phyloP scores from a whole-genome alignment of 2,113 vertebrate genomes.

The Chloebia gouldiae region DNA sequence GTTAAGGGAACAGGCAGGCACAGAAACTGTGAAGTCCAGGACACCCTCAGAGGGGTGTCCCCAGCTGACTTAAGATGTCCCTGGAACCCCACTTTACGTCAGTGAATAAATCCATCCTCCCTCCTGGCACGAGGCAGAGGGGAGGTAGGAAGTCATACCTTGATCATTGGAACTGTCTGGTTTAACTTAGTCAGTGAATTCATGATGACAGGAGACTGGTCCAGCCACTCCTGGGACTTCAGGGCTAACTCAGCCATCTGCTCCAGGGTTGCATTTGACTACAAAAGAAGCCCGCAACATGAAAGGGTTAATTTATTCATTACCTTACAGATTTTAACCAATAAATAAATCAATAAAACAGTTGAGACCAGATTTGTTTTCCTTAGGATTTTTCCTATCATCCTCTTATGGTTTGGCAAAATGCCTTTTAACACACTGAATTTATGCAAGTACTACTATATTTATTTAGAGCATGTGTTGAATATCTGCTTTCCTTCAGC shows the following conservation, averaged over 20 bases:
- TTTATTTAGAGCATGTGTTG: not conserved
- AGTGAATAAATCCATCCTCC: not conserved
- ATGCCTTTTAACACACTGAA: not conserved
- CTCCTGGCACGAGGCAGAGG: not conserved
- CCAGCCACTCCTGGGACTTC: conserved; percentile 86
- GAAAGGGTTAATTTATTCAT: not conserved
- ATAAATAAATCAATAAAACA: not conserved
- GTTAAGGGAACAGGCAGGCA: not conserved
- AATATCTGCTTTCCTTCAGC: not conserved
- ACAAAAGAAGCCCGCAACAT: conserved; percentile 9
- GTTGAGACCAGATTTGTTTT: not conserved
- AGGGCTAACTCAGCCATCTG: conserved; percentile 83
- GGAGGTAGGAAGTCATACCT: conserved; percentile 73
- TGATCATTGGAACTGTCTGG: conserved; percentile 83
- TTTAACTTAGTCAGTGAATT: conserved; percentile 79
- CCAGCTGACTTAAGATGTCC: not conserved
- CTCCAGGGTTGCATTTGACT: conserved; percentile 88
- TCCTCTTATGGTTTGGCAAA: not conserved
- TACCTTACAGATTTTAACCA: not conserved
- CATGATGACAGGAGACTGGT: conserved; percentile 79
- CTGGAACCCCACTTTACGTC: not conserved
- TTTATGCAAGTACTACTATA: not conserved
- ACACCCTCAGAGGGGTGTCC: not conserved
- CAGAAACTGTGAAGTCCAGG: not conserved
- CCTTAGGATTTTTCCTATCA: not conserved